Evolutionary conservation across 2,113 vertebrate genomes (phyloP).

Genomic region (Zapornia atra): DNA sequence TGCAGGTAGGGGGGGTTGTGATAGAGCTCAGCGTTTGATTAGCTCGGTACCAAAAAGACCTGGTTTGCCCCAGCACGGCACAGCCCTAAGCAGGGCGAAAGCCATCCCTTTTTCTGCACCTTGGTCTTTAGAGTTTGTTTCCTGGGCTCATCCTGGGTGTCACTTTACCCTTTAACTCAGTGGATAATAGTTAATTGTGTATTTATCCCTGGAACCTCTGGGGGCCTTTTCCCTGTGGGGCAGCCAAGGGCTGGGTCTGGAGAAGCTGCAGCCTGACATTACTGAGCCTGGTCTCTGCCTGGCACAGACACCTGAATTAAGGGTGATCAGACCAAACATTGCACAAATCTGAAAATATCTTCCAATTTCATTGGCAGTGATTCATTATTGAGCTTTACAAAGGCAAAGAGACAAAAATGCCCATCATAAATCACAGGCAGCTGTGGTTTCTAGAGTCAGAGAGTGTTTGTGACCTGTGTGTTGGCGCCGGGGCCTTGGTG

Average conservation of each 20-base stretch:
- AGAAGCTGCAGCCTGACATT: background rate
- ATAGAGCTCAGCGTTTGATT: background rate
- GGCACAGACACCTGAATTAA: background rate
- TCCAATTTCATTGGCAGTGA: background rate
- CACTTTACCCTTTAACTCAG: background rate
- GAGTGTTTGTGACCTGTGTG: background rate
- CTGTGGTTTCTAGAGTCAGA: background rate
- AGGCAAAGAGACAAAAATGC: background rate
- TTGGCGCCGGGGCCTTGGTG: background rate
- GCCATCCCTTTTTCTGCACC: background rate
- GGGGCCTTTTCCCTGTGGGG: background rate
- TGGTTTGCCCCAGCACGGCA: background rate
- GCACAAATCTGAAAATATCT: background rate
- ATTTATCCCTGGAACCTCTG: background rate
- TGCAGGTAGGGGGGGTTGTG: background rate
- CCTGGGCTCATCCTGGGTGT: background rate
- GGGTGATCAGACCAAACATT: background rate
- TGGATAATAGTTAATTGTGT: background rate
- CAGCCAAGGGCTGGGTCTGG: background rate
- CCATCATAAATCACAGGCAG: background rate
- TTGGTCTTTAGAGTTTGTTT: background rate
- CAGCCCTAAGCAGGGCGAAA: background rate
- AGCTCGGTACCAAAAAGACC: background rate
- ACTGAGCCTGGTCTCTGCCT: background rate
- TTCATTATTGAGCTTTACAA: background rate